Base-by-base conservation (phyloP, 2,797 vertebrate genomes). In the Galaxias olidus region DNA sequence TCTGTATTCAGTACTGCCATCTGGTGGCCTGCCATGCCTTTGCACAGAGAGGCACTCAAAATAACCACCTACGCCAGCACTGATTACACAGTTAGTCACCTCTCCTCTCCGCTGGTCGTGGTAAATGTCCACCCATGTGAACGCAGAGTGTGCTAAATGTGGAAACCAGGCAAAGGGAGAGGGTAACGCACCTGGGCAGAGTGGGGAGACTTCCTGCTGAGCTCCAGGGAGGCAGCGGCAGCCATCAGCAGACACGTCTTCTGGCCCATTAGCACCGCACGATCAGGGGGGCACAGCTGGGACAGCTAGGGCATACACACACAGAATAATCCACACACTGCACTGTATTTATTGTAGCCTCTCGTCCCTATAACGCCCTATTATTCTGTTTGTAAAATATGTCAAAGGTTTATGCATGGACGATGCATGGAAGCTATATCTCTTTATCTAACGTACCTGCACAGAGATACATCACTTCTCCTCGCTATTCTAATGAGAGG, bases 211-310 rank as follows among this genome's bases (percentile, higher is more conserved):
- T 77, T 92, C 81, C 94, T 94, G 63, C 88, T 92, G 76, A 93
- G 81, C 64, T 95, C 91, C 79, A 99, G 79, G 84, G 94, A 91
- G 61, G 93, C 78, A 50, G 94, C 93, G 65, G 90, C 90, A 74
- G 93, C 93, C 93, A 98, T 93, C 53, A 98, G 83, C 73, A 98
- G 88, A 74, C 94, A 96, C 0, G 94, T 95, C 91, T 93, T 97
- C 92, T 95, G 95, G 66, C 91, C 89, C 85, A 96, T 85, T 47
- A 98, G 86, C 77, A 95, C 73, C 7, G 85, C 84, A 79, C 91
- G 92, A 83, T 97, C 94, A 64, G 86, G 80, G 72, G 91, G 88
- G 76, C 96, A 96, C 82, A 94, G 86, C 88, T 91, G 92, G 77
- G 94, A 98, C 66, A 99, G 79, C 97, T 98, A 73, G 9, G 61